phyloP scores from a whole-genome alignment of 30 jellyfish, hydroid and myxozoan genomes.

The Hydractinia echinata region DNA sequence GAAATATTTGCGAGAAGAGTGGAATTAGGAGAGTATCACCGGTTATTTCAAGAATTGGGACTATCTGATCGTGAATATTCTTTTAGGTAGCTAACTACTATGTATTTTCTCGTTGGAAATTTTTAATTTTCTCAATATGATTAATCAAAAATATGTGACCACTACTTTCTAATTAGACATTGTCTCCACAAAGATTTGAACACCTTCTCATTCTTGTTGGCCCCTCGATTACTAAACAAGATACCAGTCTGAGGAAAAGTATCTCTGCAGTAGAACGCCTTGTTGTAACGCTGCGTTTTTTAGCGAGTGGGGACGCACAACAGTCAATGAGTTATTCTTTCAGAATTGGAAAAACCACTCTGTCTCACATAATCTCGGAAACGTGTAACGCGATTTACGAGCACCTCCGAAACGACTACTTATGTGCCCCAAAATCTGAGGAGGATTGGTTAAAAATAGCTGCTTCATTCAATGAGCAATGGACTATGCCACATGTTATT shows the following conservation, averaged over 20 bases:
- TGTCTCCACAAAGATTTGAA: not conserved
- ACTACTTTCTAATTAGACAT: too few species aligned
- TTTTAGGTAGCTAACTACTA: too few species aligned
- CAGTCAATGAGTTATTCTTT: not conserved
- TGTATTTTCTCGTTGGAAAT: too few species aligned
- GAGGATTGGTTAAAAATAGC: too few species aligned
- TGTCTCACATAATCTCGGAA: not conserved
- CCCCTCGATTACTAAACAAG: constrained; percentile 1
- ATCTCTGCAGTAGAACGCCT: not conserved
- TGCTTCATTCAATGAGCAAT: not conserved
- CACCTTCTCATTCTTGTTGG: not conserved
- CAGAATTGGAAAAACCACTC: not conserved
- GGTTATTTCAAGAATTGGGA: too few species aligned
- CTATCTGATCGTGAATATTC: too few species aligned
- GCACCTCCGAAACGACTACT: not conserved
- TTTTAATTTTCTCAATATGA: too few species aligned
- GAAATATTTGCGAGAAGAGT: too few species aligned
- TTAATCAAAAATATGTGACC: too few species aligned
- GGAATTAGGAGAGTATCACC: too few species aligned
- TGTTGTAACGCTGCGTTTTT: too few species aligned
- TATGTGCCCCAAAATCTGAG: not conserved
- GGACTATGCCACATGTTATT: constrained; percentile 6
- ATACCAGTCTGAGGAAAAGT: too few species aligned
- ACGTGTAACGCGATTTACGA: not conserved
- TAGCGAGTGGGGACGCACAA: constrained; percentile 1